Conservation (phyloP, 2,113 vertebrate species). For the Opisthocomus hoazin region DNA sequence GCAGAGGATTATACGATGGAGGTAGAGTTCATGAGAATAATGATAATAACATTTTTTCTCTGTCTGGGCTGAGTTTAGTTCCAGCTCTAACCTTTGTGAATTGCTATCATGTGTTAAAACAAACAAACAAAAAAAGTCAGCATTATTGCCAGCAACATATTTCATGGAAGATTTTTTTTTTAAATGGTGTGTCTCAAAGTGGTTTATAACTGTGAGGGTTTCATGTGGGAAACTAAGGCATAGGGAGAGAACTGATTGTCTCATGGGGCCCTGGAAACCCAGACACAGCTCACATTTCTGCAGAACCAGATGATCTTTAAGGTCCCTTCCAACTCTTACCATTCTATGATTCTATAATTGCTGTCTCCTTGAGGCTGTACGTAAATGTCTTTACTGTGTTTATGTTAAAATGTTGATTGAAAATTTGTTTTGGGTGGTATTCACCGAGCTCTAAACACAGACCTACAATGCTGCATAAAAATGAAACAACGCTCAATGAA, state of each 20-base stretch:
- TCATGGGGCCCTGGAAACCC: not conserved
- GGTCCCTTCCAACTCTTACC: too few species aligned
- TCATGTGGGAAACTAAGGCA: not conserved
- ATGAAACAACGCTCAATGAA: not conserved
- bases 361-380: not conserved
- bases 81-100: not conserved
- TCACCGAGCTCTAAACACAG: not conserved
- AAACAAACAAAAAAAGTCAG: not conserved
- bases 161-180: not conserved
- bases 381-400: not conserved
- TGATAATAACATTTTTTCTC: accelerated
- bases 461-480: accelerated
- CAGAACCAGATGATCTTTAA: not conserved
- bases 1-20: constrained; percentile 59
- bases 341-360: too few species aligned
- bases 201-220: not conserved
- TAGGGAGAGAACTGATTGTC: not conserved
- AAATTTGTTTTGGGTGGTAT: not conserved
- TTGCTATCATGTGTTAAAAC: not conserved
- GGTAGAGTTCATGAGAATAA: constrained; percentile 14
- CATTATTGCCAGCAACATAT: not conserved
- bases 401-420: not conserved
- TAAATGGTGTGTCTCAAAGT: not conserved
- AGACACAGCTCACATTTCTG: not conserved
- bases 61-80: not conserved